Conservation (phyloP, 2,797 vertebrate species). For the Xenops minutus region DNA sequence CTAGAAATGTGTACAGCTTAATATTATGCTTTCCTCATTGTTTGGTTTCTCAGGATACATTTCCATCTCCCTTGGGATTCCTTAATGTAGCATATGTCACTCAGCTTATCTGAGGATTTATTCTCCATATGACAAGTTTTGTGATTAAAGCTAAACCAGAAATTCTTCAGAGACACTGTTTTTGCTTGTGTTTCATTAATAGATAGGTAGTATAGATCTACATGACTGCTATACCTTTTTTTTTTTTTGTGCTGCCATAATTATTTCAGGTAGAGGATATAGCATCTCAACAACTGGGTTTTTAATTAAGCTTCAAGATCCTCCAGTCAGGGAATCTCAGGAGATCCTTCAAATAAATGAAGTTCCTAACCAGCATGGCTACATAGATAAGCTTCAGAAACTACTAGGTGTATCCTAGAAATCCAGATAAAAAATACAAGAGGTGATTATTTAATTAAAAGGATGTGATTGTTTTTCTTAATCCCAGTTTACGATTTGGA, state of each 20-base stretch:
- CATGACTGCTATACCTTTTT: neutral
- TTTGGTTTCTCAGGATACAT: slow-evolving; percentile 3
- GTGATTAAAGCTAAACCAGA: slow-evolving; percentile 9
- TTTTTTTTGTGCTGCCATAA: neutral
- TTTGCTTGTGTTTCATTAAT: neutral
- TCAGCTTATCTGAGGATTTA: neutral
- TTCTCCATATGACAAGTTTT: neutral
- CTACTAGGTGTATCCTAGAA: neutral
- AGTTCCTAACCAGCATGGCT: neutral
- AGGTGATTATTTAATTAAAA: slow-evolving; percentile 21
- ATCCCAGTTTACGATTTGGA: neutral
- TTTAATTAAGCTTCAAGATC: neutral
- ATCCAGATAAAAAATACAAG: neutral
- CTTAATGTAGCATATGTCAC: neutral
- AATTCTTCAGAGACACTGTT: neutral
- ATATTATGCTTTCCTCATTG: neutral
- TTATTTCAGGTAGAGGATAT: neutral
- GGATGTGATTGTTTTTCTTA: neutral
- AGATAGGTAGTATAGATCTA: neutral
- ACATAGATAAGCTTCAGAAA: neutral
- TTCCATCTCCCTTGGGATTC: neutral
- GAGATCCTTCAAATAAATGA: neutral
- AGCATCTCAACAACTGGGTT: neutral
- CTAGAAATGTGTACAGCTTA: neutral
- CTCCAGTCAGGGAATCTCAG: neutral